Percentiles rank a stretch among this genome's conserved stretches.
phyloP scores from a whole-genome alignment of 1,140 invertebrate species.

The Pachypsylla venusta region DNA sequence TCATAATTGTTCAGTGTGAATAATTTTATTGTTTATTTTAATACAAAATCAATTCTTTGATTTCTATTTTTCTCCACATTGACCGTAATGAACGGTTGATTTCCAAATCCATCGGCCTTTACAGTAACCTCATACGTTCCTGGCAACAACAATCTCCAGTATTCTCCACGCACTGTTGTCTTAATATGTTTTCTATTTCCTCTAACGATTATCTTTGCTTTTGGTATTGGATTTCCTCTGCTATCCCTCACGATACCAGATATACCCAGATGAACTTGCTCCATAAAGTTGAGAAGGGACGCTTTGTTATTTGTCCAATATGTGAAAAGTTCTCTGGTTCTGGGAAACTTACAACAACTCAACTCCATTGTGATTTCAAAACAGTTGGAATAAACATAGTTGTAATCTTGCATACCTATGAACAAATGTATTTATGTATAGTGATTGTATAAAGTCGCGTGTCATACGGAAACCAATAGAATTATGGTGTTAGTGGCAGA shows the following conservation, averaged over 20 bases:
- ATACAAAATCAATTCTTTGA: not conserved
- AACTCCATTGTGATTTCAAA: slow-evolving; percentile 95
- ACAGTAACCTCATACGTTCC: slow-evolving; percentile 43
- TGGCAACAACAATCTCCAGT: not conserved
- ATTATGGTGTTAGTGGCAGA: too few species aligned
- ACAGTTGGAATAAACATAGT: slow-evolving; percentile 87
- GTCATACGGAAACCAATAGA: too few species aligned
- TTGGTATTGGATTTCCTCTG: not conserved
- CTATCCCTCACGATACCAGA: slow-evolving; percentile 39
- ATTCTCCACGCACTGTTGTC: not conserved
- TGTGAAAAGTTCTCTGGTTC: slow-evolving; percentile 42
- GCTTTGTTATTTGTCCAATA: slow-evolving; percentile 85
- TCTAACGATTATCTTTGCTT: not conserved
- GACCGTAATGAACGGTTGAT: not conserved
- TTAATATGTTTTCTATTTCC: not conserved
- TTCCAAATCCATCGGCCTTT: slow-evolving; percentile 58
- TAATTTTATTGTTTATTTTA: not conserved
- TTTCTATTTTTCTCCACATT: not conserved
- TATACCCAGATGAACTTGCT: slow-evolving; percentile 69
- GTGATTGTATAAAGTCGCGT: too few species aligned
- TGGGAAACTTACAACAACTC: slow-evolving; percentile 89
- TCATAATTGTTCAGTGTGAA: not conserved
- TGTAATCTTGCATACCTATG: slow-evolving; percentile 98
- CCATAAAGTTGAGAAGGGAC: slow-evolving; percentile 69
- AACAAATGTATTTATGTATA: too few species aligned